These are phyloP conservation scores for Pluvianellus socialis DNA, from an alignment of 2,113 vertebrate genomes.

Conservation along the genomic window DNA sequence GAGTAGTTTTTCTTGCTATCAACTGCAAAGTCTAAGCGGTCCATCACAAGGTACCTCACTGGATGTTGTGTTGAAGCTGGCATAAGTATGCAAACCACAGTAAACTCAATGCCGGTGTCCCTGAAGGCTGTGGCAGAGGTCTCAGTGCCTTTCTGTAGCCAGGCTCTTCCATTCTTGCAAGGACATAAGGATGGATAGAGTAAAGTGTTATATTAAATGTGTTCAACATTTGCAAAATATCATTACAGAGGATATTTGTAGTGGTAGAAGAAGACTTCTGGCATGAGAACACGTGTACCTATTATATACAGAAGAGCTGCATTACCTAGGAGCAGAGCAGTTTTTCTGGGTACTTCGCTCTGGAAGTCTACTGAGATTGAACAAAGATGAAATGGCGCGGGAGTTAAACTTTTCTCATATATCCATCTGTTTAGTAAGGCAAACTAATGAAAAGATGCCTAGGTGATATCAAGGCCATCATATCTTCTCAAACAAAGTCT, in stretches of 20 bases:
- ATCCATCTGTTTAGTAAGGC: background rate
- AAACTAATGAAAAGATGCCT: background rate
- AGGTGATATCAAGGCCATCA: background rate
- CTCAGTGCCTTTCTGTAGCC: background rate
- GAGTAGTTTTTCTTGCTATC: background rate
- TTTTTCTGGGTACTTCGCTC: background rate
- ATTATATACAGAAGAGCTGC: background rate
- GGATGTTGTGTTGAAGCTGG: background rate
- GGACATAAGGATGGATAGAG: background rate
- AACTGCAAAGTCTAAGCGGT: background rate
- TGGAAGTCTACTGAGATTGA: background rate
- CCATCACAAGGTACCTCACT: background rate
- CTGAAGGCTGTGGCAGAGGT: background rate
- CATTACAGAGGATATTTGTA: background rate
- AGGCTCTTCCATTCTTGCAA: rapidly evolving
- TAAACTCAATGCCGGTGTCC: background rate
- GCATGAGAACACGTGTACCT: background rate
- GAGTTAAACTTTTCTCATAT: background rate
- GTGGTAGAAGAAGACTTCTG: background rate
- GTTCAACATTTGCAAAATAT: background rate
- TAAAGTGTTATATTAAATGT: background rate
- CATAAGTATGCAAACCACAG: background rate
- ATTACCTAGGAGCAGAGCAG: background rate
- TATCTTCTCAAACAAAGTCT: background rate
- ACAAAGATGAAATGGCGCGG: background rate